These are phyloP conservation scores for Ceratina australensis DNA, from an alignment of 1,140 invertebrate genomes.

Conservation along the genomic window DNA sequence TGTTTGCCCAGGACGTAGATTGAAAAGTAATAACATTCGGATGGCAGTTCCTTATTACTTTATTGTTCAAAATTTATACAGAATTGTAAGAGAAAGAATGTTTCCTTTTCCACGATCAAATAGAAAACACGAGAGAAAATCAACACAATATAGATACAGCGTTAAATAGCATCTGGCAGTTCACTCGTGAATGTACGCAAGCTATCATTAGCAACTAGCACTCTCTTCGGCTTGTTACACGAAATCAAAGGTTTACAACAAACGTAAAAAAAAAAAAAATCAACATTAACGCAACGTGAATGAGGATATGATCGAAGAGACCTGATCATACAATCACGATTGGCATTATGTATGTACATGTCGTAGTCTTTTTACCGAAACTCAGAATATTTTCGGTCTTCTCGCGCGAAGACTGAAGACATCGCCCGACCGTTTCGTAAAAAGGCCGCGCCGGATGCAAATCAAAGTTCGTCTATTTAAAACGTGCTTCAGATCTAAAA, in stretches of 20 bases:
- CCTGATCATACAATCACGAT: neutral
- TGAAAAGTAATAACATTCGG: neutral
- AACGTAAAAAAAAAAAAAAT: neutral
- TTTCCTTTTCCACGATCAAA: neutral
- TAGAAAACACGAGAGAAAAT: neutral
- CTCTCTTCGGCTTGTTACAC: neutral
- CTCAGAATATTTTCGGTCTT: too few relatives aligned
- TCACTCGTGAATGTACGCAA: neutral
- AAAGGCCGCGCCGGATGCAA: neutral
- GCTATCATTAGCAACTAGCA: neutral
- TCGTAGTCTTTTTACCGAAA: too few relatives aligned
- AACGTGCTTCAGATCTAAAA: neutral
- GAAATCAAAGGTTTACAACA: neutral
- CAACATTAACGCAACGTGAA: constrained; percentile 1
- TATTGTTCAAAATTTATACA: constrained; percentile 4
- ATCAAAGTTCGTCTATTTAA: neutral
- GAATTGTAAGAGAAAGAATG: neutral
- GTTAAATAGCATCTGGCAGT: neutral
- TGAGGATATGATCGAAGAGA: neutral
- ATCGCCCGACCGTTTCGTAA: too few relatives aligned
- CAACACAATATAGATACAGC: neutral
- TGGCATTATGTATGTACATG: neutral
- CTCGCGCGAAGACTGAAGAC: too few relatives aligned
- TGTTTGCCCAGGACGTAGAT: neutral
- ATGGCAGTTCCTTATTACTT: neutral